A percentile compares a stretch with the other conserved stretches of the same genome.
Conservation (phyloP, 2,888 invertebrate genomes). For the Clitarchus hookeri region DNA sequence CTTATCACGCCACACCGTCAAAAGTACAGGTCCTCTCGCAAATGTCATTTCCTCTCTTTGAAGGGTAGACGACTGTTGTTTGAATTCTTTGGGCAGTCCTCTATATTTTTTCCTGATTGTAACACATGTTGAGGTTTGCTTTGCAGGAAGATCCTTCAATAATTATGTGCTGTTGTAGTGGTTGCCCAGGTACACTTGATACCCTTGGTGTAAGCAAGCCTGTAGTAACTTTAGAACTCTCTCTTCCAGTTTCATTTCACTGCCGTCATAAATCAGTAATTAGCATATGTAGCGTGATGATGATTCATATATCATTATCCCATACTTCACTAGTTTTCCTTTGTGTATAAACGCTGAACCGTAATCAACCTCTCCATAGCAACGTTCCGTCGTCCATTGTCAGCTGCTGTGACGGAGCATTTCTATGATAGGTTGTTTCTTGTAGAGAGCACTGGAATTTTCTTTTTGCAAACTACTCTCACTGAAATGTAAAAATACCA, state of each 20-base stretch:
- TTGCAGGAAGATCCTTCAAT: conserved; percentile 36
- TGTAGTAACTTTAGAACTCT: conserved; percentile 34
- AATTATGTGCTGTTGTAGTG: conserved; percentile 40
- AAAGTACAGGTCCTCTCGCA: conserved; percentile 38
- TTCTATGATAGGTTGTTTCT: not conserved
- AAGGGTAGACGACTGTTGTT: not conserved
- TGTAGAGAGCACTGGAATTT: no score
- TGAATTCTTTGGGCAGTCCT: conserved; percentile 12
- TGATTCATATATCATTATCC: conserved; percentile 43
- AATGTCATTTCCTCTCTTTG: conserved; percentile 41
- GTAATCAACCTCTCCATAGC: conserved; percentile 44
- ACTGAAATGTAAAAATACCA: no score
- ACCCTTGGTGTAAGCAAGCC: conserved; percentile 16
- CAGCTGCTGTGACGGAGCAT: conserved; percentile 39
- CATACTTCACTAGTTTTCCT: conserved; percentile 39
- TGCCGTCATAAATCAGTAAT: conserved; percentile 41
- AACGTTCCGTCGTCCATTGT: conserved; percentile 44
- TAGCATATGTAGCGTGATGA: conserved; percentile 44
- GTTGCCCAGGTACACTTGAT: conserved; percentile 35
- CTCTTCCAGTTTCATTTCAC: conserved; percentile 39
- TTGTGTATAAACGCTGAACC: conserved; percentile 43
- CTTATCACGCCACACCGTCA: conserved; percentile 42
- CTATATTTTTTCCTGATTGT: conserved; percentile 41
- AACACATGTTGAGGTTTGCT: conserved; percentile 42
- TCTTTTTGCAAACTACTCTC: no score